phyloP scores from a whole-genome alignment of 2,888 invertebrate genomes.

The Polyommatus iphigenia region DNA sequence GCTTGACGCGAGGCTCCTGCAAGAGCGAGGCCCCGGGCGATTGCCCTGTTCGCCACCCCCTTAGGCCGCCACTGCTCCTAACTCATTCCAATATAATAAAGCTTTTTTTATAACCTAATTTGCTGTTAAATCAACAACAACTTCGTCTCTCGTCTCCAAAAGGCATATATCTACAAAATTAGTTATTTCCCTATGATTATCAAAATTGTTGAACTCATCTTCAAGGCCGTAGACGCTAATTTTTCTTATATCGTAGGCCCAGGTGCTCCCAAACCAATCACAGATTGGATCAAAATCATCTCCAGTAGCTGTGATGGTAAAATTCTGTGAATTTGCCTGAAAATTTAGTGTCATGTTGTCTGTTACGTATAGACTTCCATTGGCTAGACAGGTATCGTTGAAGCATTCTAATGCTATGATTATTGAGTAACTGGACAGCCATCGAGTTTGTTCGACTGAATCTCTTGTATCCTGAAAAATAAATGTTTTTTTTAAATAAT shows the following conservation, averaged over 20 bases:
- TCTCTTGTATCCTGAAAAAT: conserved; percentile 55
- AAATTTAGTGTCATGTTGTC: conserved; percentile 53
- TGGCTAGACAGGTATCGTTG: conserved; percentile 49
- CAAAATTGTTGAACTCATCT: conserved; percentile 64
- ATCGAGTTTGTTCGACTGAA: conserved; percentile 59
- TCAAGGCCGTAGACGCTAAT: conserved; percentile 64
- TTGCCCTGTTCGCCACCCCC: no score
- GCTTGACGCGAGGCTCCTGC: no score
- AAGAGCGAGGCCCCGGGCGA: no score
- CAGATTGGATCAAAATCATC: conserved; percentile 54
- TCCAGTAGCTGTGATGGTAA: conserved; percentile 52
- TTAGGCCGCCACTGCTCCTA: no score
- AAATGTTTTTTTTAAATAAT: conserved; percentile 9
- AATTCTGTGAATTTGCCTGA: conserved; percentile 48
- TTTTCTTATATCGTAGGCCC: conserved; percentile 50
- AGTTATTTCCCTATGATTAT: conserved; percentile 52
- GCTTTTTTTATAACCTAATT: not conserved
- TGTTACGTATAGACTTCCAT: conserved; percentile 57
- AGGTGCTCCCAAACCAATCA: conserved; percentile 42
- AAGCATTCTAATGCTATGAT: conserved; percentile 60
- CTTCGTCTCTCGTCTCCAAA: conserved; percentile 35
- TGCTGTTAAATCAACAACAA: conserved; percentile 35
- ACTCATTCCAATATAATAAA: not conserved
- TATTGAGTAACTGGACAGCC: conserved; percentile 52
- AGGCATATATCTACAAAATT: conserved; percentile 54